phyloP scores from a whole-genome alignment of 1,140 invertebrate species.

The Leptopilina clavipes region DNA sequence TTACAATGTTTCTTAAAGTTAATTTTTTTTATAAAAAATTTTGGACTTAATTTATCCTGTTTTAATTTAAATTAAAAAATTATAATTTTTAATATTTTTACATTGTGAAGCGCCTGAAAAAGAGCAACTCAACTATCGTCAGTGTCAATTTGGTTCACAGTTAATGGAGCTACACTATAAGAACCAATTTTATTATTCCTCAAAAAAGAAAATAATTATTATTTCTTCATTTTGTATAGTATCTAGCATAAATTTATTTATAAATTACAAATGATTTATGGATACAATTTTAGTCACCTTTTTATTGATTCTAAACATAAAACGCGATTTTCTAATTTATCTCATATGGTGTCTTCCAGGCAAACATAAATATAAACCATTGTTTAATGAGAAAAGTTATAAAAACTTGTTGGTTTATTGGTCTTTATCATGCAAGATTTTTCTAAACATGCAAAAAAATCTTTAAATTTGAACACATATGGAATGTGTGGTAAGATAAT shows the following conservation, averaged over 20 bases:
- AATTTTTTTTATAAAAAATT: not conserved
- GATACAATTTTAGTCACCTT: not conserved
- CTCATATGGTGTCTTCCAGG: not conserved
- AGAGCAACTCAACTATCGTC: not conserved
- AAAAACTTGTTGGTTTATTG: not conserved
- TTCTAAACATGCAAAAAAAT: not conserved
- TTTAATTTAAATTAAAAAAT: not conserved
- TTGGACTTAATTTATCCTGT: not conserved
- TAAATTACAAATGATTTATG: not conserved
- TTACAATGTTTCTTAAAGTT: not conserved
- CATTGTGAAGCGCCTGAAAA: not conserved
- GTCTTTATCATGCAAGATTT: constrained; percentile 23
- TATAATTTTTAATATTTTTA: not conserved
- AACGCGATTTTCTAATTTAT: constrained; percentile 37
- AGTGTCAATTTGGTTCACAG: not conserved
- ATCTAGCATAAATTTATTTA: not conserved
- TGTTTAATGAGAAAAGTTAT: constrained; percentile 25
- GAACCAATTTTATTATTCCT: no score
- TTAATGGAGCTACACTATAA: not conserved
- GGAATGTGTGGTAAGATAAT: not conserved
- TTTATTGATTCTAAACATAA: not conserved
- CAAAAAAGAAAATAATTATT: no score
- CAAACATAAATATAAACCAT: constrained; percentile 8
- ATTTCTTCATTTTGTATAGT: no score
- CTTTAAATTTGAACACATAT: constrained; percentile 3